Percentiles rank a stretch among this genome's conserved stretches.
Conservation (phyloP, 2,888 invertebrate species). For the Galeopsomyia nigrocyanea region DNA sequence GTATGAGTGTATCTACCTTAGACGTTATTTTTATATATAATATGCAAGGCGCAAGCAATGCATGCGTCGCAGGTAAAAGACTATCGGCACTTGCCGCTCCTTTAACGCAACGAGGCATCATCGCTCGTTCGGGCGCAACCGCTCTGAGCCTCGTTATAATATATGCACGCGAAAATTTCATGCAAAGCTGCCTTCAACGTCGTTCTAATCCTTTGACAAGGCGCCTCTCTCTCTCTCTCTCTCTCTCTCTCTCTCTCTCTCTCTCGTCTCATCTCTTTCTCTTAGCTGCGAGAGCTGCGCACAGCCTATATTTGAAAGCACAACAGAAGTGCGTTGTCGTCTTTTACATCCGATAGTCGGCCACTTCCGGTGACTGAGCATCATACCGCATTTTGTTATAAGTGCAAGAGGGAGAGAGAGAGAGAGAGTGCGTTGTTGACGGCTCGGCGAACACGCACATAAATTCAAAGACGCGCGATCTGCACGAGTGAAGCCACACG, state of each 20-base stretch:
- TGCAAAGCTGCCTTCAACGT: conserved; percentile 60
- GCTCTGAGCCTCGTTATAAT: conserved; percentile 63
- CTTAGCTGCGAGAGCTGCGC: conserved; percentile 41
- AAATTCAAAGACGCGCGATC: no score
- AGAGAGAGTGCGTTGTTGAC: no score
- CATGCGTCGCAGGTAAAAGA: neutral
- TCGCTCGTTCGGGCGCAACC: neutral
- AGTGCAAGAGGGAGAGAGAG: conserved; percentile 23
- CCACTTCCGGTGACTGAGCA: conserved; percentile 54
- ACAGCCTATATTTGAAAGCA: conserved; percentile 59
- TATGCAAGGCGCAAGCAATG: neutral
- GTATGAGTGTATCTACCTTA: no score
- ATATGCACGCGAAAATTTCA: conserved; percentile 65
- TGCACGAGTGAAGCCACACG: neutral
- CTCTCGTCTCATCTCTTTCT: no score
- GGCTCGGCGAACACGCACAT: neutral
- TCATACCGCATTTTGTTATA: conserved; percentile 43
- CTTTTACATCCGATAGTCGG: conserved; percentile 52
- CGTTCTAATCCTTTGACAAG: conserved; percentile 65
- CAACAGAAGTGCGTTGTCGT: conserved; percentile 32
- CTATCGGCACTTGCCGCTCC: neutral
- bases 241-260: neutral
- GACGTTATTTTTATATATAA: conserved; percentile 39
- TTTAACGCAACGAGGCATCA: no score
- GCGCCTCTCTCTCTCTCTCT: conserved; percentile 38